Conservation (phyloP, 2,888 invertebrate species). For the Rotaria sp. region DNA sequence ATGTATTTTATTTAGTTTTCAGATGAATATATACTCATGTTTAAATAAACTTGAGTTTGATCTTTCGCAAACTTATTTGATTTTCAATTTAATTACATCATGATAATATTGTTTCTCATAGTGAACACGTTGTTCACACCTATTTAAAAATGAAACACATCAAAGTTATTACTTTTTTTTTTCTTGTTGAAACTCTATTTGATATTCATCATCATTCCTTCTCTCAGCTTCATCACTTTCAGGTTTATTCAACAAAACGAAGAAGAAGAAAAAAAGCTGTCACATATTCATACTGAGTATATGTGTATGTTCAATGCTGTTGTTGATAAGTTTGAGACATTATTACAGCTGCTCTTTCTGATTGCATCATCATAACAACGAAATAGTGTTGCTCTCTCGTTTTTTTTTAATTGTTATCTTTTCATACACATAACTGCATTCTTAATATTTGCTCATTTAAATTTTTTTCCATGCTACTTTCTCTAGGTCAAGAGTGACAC, state of each 20-base stretch:
- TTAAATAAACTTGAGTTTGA: background rate
- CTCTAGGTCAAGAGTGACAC: constrained; percentile 1
- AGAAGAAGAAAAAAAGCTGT: constrained; percentile 8
- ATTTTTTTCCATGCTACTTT: background rate
- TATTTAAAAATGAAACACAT: background rate
- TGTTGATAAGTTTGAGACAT: constrained; percentile 14
- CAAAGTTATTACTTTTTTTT: background rate
- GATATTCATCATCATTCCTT: background rate
- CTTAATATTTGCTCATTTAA: background rate
- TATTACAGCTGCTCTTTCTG: background rate
- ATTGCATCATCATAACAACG: constrained; percentile 24
- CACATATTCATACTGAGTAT: background rate
- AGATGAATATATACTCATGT: no score
- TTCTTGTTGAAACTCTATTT: background rate
- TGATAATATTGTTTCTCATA: background rate
- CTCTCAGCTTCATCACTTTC: constrained; percentile 9
- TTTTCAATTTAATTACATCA: background rate
- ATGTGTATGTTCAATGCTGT: background rate
- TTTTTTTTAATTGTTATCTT: constrained; percentile 12
- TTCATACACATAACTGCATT: background rate
- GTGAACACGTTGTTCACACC: constrained; percentile 3
- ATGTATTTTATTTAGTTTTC: no score
- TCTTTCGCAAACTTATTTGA: background rate
- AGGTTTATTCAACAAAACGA: background rate
- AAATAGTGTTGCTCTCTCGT: constrained; percentile 10